A percentile compares a stretch with the other conserved stretches of the same genome.
Conservation (phyloP, 2,797 vertebrate species). For the Carapus acus region DNA sequence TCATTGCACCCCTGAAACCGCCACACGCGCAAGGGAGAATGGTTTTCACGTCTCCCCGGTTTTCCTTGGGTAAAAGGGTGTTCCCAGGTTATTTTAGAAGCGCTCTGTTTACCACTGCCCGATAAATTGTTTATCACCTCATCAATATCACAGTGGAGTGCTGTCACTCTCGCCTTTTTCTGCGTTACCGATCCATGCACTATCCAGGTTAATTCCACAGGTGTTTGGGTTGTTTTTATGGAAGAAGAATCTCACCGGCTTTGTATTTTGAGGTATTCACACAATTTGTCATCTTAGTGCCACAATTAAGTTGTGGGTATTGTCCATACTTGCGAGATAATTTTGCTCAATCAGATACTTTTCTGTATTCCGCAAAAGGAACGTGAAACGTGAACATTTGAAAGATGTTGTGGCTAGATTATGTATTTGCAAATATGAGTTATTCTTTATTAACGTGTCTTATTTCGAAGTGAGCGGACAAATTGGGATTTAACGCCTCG, state of each 20-base stretch:
- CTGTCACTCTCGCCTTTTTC: neutral
- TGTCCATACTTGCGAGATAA: neutral
- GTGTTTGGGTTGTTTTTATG: constrained; percentile 27
- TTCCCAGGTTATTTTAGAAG: neutral
- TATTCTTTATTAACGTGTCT: too few relatives aligned
- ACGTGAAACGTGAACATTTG: too few relatives aligned
- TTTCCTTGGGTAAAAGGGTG: neutral
- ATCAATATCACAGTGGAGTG: neutral
- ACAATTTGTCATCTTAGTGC: neutral
- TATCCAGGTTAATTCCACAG: constrained; percentile 43
- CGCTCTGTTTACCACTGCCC: constrained; percentile 1
- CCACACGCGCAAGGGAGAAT: neutral
- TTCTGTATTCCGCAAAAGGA: too few relatives aligned
- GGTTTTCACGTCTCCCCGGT: neutral
- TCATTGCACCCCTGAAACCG: neutral
- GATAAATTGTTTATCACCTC: constrained; percentile 5
- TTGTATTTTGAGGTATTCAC: neutral
- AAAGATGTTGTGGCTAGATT: too few relatives aligned
- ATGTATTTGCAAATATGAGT: too few relatives aligned
- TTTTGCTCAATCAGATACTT: neutral
- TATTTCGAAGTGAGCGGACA: too few relatives aligned
- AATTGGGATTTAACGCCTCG: too few relatives aligned
- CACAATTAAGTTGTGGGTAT: neutral
- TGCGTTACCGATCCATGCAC: neutral
- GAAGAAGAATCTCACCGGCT: too few relatives aligned